Conservation (phyloP, 2,797 vertebrate genomes). For the Sarcoramphus papa region DNA sequence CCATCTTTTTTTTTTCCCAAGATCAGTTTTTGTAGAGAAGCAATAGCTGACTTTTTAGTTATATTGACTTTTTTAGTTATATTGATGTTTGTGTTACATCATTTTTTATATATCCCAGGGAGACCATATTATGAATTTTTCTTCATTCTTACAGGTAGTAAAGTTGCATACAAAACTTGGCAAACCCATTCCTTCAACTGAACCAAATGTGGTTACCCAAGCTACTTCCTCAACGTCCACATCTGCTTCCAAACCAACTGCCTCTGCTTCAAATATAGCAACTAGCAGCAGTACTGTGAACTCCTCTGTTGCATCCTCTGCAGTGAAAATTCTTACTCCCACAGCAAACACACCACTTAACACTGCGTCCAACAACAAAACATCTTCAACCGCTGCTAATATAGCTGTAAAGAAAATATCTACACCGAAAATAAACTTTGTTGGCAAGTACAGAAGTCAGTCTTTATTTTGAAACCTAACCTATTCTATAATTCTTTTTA, state of each 20-base stretch:
- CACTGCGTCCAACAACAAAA: constrained; percentile 59
- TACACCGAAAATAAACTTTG: constrained; percentile 96
- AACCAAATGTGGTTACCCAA: constrained; percentile 92
- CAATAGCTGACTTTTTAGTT: neutral
- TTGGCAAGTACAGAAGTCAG: constrained; percentile 83
- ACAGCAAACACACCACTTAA: neutral
- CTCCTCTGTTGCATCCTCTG: constrained; percentile 74
- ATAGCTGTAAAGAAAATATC: constrained; percentile 87
- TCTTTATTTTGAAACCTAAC: constrained; percentile 58
- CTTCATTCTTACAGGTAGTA: constrained; percentile 82
- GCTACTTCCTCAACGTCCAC: constrained; percentile 82
- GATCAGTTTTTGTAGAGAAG: neutral
- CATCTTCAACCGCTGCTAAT: constrained; percentile 58
- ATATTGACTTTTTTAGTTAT: neutral
- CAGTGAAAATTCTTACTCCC: constrained; percentile 77
- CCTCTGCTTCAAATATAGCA: constrained; percentile 77
- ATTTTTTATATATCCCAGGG: neutral
- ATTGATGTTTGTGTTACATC: neutral
- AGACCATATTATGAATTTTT: neutral
- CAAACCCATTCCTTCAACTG: constrained; percentile 96
- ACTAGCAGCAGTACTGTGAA: constrained; percentile 71
- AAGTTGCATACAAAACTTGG: constrained; percentile 98
- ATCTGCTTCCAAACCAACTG: constrained; percentile 79
- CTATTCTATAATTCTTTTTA: neutral
- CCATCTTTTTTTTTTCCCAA: fast-evolving